A percentile compares a stretch with the other conserved stretches of the same genome.
Conservation (phyloP, 2,888 invertebrate genomes). For the Muschampia plurimacula region DNA sequence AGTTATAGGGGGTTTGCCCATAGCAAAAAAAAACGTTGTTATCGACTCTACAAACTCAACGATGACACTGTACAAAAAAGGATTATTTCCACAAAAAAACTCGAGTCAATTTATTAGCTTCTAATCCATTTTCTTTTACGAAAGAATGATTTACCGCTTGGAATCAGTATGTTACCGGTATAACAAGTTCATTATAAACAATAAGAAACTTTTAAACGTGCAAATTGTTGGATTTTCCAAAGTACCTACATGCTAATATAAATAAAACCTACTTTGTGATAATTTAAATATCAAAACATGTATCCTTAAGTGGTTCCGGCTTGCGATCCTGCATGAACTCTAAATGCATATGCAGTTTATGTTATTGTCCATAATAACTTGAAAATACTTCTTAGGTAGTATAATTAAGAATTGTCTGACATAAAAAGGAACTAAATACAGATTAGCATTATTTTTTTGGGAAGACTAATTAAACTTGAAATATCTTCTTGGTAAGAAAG, state of each 20-base stretch:
- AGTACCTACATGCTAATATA: not conserved
- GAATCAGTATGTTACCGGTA: not conserved
- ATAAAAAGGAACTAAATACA: too few relatives aligned
- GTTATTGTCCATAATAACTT: not conserved
- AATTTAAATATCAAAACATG: constrained; percentile 29
- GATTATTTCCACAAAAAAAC: too few relatives aligned
- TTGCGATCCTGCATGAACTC: constrained; percentile 12
- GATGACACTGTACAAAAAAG: too few relatives aligned
- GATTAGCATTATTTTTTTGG: too few relatives aligned
- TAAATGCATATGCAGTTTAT: not conserved
- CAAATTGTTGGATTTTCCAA: constrained; percentile 27
- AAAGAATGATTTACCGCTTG: constrained; percentile 3
- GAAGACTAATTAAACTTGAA: too few relatives aligned
- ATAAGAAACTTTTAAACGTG: constrained; percentile 20
- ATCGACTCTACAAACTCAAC: too few relatives aligned
- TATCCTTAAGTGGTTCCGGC: constrained; percentile 17
- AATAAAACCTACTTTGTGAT: constrained; percentile 9
- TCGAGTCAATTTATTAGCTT: too few relatives aligned
- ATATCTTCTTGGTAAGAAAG: too few relatives aligned
- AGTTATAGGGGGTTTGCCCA: too few relatives aligned
- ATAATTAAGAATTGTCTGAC: too few relatives aligned
- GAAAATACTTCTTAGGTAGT: not conserved
- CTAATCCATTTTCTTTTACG: not conserved
- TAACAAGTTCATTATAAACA: constrained; percentile 1
- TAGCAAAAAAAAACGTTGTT: too few relatives aligned